Conservation (phyloP, 2,888 invertebrate species). For the Sarcophaga carnaria region DNA sequence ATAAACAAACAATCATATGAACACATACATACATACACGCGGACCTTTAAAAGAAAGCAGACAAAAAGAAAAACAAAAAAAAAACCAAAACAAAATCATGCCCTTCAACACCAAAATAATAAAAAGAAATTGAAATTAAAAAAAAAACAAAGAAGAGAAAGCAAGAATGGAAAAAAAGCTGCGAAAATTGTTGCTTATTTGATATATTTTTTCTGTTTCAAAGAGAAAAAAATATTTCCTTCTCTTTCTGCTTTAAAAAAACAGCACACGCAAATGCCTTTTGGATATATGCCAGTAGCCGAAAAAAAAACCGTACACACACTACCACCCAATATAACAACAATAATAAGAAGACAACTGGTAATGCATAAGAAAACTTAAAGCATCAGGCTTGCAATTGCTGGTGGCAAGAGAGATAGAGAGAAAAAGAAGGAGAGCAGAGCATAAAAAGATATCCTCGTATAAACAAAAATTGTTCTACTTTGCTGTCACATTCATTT, state of each 20-base stretch:
- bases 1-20: constrained; percentile 66
- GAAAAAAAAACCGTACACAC: not conserved
- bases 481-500: constrained; percentile 68
- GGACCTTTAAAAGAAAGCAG: not conserved
- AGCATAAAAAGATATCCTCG: no score
- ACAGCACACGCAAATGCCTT: constrained; percentile 19
- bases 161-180: constrained; percentile 46
- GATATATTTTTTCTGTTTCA: not conserved
- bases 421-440: constrained; percentile 1
- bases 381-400: constrained; percentile 29
- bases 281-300: constrained; percentile 68
- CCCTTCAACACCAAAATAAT: constrained; percentile 35
- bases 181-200: constrained; percentile 70
- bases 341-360: constrained; percentile 50
- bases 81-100: constrained; percentile 19
- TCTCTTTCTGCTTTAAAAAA: constrained; percentile 30
- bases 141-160: not conserved
- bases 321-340: constrained; percentile 19
- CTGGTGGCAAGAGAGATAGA: constrained; percentile 7
- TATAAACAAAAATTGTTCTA: constrained; percentile 51
- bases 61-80: constrained; percentile 13
- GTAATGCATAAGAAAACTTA: constrained; percentile 44
- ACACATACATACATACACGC: constrained; percentile 20
- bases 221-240: constrained; percentile 7
- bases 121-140: constrained; percentile 24